Percentiles rank a stretch among this genome's conserved stretches.
phyloP scores from a whole-genome alignment of 1,140 invertebrate species.

The Pygmarrhopalites habei region DNA sequence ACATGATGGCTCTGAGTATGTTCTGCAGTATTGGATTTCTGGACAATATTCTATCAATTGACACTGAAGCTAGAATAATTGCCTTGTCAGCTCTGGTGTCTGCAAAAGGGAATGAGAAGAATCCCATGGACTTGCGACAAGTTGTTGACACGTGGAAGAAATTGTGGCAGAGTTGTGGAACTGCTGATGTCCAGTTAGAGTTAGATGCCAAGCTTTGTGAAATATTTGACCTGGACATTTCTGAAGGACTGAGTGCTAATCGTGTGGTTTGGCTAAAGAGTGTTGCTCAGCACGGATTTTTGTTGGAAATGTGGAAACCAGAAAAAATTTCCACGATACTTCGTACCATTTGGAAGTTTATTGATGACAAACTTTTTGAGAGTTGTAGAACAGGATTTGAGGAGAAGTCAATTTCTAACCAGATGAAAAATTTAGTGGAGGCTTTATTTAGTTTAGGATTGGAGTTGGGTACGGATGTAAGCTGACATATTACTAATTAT shows the following conservation, averaged over 20 bases:
- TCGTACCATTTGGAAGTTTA: neutral
- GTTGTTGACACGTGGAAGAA: neutral
- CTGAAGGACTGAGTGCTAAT: neutral
- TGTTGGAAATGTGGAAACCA: neutral
- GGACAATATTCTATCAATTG: neutral
- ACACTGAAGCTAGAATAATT: neutral
- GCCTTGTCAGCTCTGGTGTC: neutral
- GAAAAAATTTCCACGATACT: neutral
- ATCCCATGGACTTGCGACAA: neutral
- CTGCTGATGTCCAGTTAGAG: neutral
- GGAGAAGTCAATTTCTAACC: neutral
- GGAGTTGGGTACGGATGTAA: neutral
- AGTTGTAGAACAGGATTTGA: neutral
- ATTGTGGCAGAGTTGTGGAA: neutral
- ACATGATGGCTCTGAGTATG: neutral
- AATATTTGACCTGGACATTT: neutral
- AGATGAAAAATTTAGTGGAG: neutral
- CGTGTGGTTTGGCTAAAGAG: constrained; percentile 2
- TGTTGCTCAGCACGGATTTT: constrained; percentile 1
- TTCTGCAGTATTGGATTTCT: neutral
- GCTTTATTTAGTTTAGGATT: neutral
- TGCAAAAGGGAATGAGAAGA: neutral
- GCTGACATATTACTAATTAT: neutral
- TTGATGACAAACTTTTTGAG: constrained; percentile 1
- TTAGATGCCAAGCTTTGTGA: neutral